Base-by-base conservation (phyloP, 2,113 vertebrate genomes). In the Motacilla alba region DNA sequence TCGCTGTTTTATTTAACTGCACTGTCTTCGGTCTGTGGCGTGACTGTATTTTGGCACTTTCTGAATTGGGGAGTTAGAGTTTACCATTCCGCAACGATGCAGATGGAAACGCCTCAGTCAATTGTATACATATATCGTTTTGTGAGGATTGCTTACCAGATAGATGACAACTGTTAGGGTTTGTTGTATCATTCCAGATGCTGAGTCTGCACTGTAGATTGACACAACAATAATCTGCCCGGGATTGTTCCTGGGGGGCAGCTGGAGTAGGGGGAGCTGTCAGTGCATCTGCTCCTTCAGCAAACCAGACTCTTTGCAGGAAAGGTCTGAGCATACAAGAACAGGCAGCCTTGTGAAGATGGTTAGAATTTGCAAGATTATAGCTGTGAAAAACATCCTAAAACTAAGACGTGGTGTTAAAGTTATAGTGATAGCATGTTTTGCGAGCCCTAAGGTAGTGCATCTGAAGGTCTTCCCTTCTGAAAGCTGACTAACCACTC, bases 291-390 rank as follows among this genome's bases (percentile, higher is more conserved):
- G 1, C 31, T 47, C 41, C 27, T 55, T 79, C 43, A 30, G 66
- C 68, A 60, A 26, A 60, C 23, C 0, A 1, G n/a, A 9, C 68
- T 37, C 0, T 9, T 11, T 41, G 78, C 35, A 47, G n/a, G 58
- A 73, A 46, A 55, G 47, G 31, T 37, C 62, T 46, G 28, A 55
- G 59, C 31, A 0, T 8, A 12, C 33, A 5, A 12, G 24, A 44
- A 11, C 27, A 6, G 0, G 0, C n/a, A 39, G 37, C 26, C 16
- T 26, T 9, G 37, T 4, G 7, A 80, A 75, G 35, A 18, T 20
- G 31, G 21, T 47, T 91, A n/a, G 74, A 58, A 53, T 68, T n/a
- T 37, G 58, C 24, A 50, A 69, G 62, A 31, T 39, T 73, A 26
- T 52, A 72, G 69, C 58, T 44, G 3, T 60, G 53, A 56, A 62